Evolutionary conservation across 2,797 vertebrate species (phyloP), one percentile per base, ranked within the genome.

Genomic region (Rhabdophis nuchalis): DNA sequence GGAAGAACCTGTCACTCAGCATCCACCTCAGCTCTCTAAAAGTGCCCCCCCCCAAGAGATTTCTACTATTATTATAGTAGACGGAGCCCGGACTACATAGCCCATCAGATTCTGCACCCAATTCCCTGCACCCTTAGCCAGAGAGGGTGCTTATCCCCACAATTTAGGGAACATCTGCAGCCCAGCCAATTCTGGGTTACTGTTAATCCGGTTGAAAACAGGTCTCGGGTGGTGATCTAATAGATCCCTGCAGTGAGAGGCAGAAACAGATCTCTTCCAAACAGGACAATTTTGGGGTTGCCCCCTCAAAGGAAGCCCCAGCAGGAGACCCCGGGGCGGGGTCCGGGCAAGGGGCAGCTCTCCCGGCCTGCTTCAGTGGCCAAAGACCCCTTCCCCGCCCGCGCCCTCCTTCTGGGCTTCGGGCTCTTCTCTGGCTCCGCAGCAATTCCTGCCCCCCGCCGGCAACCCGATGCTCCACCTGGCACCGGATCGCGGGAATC

Each of bases 41-140:
- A 2, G 13, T 16, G 29, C 5, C 13, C 13, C 1, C 1, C 7
- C n/a, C 7, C 4, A 16, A 16, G 29, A 16, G 68, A 5, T 23
- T 5, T 77, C 36, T 77, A 41, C 36, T 77, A 4, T 4, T 41
- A 10, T 20, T 4, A 10, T 41, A 4, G 32, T 20, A 41, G 41
- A 20, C 16, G 1, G 3, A 18, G 16, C 12, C 61, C 3, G 29
- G 12, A 10, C 2, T 20, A 72, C 0, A 0, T 10, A 20, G 32
- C 8, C 68, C 32, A 41, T 77, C 18, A 41, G 32, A 1, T 10
- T 41, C 68, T 41, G 32, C 32, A 36, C 68, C 32, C 68, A 20
- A 7, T 36, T 36, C 14, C 29, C 68, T 18, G 68, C 32, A 10
- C 36, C 72, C 36, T 23, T 10, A 11, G 36, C 72, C 9, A 10